phyloP scores from a whole-genome alignment of 2,888 invertebrate species.

The Chloroclysta siterata region DNA sequence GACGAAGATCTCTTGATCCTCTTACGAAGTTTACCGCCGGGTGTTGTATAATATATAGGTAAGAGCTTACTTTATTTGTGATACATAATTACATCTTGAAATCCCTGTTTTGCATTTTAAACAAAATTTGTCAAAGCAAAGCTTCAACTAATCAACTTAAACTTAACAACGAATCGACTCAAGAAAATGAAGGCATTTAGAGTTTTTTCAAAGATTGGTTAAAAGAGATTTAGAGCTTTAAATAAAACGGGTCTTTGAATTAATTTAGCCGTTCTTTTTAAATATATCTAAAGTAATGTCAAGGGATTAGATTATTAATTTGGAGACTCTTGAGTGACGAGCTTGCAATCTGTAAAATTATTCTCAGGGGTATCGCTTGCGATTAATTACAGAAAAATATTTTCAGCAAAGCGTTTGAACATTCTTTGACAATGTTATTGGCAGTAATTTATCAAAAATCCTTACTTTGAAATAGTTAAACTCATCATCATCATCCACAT shows the following conservation, averaged over 20 bases:
- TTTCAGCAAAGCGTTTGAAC: slow-evolving; percentile 10
- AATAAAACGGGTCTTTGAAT: slow-evolving; percentile 27
- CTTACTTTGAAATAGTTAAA: background rate
- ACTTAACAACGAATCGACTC: slow-evolving; percentile 28
- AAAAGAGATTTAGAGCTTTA: slow-evolving; percentile 27
- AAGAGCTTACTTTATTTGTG: background rate
- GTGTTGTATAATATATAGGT: no score
- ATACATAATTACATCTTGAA: background rate
- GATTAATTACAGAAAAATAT: slow-evolving; percentile 27
- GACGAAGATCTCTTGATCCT: slow-evolving; percentile 4
- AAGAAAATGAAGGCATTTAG: slow-evolving; percentile 27
- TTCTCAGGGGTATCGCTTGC: slow-evolving; percentile 28
- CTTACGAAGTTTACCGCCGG: slow-evolving; percentile 1
- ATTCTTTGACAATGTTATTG: background rate
- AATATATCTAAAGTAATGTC: slow-evolving; percentile 27
- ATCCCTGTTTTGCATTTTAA: slow-evolving; percentile 5
- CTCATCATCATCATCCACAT: no score
- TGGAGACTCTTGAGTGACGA: slow-evolving; percentile 31
- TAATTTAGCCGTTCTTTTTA: slow-evolving; percentile 24
- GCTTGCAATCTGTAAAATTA: slow-evolving; percentile 32
- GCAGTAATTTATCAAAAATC: background rate
- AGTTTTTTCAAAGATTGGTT: slow-evolving; percentile 29
- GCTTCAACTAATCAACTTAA: slow-evolving; percentile 28
- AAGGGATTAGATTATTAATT: slow-evolving; percentile 41
- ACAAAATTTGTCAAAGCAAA: slow-evolving; percentile 12